Conservation (phyloP, 2,888 invertebrate species). For the Eulithis testata region DNA sequence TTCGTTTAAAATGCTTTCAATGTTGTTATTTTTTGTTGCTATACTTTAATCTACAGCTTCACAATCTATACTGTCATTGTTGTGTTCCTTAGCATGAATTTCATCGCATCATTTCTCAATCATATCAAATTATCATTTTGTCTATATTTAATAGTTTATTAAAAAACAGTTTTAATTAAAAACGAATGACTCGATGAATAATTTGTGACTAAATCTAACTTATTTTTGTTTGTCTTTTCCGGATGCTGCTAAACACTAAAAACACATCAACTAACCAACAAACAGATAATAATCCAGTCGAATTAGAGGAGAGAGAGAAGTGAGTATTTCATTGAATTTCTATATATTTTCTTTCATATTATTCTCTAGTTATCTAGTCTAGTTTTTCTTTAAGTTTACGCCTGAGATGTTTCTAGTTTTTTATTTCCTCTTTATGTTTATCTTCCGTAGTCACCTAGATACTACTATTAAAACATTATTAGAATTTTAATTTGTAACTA, state of each 20-base stretch:
- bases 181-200: background rate
- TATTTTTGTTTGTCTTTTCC: constrained; percentile 56
- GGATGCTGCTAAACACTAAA: constrained; percentile 80
- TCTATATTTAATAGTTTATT: too few relatives aligned
- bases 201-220: constrained; percentile 27
- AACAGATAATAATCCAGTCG: constrained; percentile 91
- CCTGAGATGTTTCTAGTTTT: constrained; percentile 32
- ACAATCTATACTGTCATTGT: background rate
- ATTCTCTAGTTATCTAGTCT: constrained; percentile 33
- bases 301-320: constrained; percentile 94
- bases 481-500: constrained; percentile 2
- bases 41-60: background rate
- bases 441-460: too few relatives aligned
- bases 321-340: constrained; percentile 77
- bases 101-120: background rate
- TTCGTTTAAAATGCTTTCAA: too few relatives aligned
- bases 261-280: constrained; percentile 62
- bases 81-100: background rate
- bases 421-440: background rate
- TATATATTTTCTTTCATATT: constrained; percentile 22
- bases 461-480: background rate
- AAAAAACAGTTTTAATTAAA: background rate
- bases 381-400: constrained; percentile 11
- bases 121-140: too few relatives aligned
- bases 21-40: too few relatives aligned